These are phyloP conservation scores for Drosophila aldrichi DNA, from an alignment of 2,888 invertebrate species.

Conservation along the genomic window DNA sequence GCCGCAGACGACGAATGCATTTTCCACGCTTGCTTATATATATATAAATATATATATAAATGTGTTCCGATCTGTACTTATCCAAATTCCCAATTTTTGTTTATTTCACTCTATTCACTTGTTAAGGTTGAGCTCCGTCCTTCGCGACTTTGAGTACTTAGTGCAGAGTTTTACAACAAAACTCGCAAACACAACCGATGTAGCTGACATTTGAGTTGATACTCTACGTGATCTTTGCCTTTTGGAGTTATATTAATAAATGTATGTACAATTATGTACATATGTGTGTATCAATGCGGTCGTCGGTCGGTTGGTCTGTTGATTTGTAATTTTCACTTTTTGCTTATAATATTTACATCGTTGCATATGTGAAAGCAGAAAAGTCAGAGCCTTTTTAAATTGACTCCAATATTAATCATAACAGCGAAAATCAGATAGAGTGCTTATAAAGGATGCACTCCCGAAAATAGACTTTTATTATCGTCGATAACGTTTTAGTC, in stretches of 20 bases:
- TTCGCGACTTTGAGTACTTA: slow-evolving; percentile 22
- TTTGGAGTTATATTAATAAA: slow-evolving; percentile 21
- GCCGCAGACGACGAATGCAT: slow-evolving; percentile 73
- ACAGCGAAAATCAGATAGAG: slow-evolving; percentile 7
- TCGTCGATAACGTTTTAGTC: slow-evolving; percentile 46
- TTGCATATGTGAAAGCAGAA: slow-evolving; percentile 45
- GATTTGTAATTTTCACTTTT: slow-evolving; percentile 60
- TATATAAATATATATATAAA: neutral
- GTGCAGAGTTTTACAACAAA: slow-evolving; percentile 39
- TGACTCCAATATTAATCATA: slow-evolving; percentile 30
- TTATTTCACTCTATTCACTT: slow-evolving; percentile 13
- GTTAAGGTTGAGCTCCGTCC: slow-evolving; percentile 12
- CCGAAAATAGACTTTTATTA: slow-evolving; percentile 42
- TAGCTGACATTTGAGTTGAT: slow-evolving; percentile 46
- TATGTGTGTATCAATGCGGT: slow-evolving; percentile 44
- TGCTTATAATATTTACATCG: slow-evolving; percentile 67
- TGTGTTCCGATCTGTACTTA: slow-evolving; percentile 4
- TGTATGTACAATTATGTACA: slow-evolving; percentile 27
- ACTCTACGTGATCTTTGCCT: slow-evolving; percentile 37
- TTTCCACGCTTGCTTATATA: slow-evolving; percentile 26
- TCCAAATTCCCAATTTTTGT: slow-evolving; percentile 8
- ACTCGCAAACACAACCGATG: slow-evolving; percentile 39
- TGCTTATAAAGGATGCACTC: slow-evolving; percentile 15
- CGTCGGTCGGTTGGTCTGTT: slow-evolving; percentile 28
- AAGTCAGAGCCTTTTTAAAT: slow-evolving; percentile 20